Evolutionary conservation across 2,113 vertebrate genomes (phyloP), one percentile per base, ranked within the genome.

Genomic region (Pycnonotus jocosus): DNA sequence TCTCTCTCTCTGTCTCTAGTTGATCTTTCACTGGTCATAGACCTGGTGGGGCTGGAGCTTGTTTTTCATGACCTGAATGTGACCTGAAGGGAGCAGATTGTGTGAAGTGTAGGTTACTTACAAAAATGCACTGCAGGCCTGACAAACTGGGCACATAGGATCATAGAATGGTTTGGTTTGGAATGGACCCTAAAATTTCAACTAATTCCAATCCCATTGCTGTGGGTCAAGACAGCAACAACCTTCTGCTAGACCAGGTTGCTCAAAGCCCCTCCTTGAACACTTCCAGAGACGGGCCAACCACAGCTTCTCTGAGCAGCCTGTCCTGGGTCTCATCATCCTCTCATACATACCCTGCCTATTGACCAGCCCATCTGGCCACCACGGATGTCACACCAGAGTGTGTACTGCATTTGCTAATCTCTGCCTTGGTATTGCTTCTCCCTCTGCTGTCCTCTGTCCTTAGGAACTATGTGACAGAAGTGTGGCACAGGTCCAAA

Each of bases 191-290:
- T 53, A 47, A n/a, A 38, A 68, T 27, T 53, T 53, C 5, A 21
- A 38, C 28, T 53, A 3, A 6, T 60, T 68, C 24, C 16, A 30
- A 7, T 8, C 4, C 20, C 12, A 1, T 22, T 54, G n/a, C 21
- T 33, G 8, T 47, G n/a, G 8, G 18, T 21, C 0, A 0, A 54
- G 15, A 30, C 24, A 70, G 35, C 35, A 38, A 61, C 37, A 38
- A 38, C 40, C n/a, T 70, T 61, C 23, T 23, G 20, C 28, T 38
- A 24, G n/a, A 78, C 28, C 23, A 40, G 23, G 8, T 70, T 87
- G n/a, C 28, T 53, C 38, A 54, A 78, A 61, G 23, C 8, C 12
- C 23, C n/a, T 45, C 23, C 24, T 54, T 54, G 23, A 38, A 47
- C 20, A 6, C 4, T 61, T 45, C 19, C 28, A 70, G 19, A 19